Percentiles rank a stretch among this genome's conserved stretches.
These are phyloP conservation scores for Caenorhabditis sp. DNA, from an alignment of 2,888 invertebrate species.

Conservation along the genomic window DNA sequence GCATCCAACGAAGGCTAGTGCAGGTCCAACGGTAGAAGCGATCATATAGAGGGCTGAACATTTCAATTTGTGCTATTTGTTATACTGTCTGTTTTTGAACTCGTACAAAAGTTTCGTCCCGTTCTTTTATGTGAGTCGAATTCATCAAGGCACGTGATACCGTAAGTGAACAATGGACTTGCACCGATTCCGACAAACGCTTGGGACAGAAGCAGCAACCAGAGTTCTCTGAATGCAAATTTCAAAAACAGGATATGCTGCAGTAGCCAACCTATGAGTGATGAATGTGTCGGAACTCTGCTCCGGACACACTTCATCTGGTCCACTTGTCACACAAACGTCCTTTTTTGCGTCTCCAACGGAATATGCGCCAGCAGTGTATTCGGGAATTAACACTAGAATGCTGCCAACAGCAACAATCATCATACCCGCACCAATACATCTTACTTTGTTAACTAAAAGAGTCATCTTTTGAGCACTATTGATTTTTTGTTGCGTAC, in stretches of 20 bases:
- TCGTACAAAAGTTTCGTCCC: conserved; percentile 69
- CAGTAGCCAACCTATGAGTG: conserved; percentile 25
- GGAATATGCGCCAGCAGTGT: conserved; percentile 67
- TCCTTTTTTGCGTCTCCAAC: conserved; percentile 53
- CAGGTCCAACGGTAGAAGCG: conserved; percentile 90
- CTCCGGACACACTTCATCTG: conserved; percentile 30
- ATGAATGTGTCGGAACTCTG: conserved; percentile 25
- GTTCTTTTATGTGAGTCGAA: conserved; percentile 72
- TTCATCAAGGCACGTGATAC: conserved; percentile 73
- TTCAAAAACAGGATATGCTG: not conserved
- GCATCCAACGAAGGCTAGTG: conserved; percentile 90
- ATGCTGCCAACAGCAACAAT: conserved; percentile 70
- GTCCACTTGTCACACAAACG: conserved; percentile 32
- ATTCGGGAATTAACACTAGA: conserved; percentile 69
- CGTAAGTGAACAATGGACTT: conserved; percentile 73
- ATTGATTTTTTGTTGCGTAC: too few species aligned
- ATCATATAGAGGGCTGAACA: conserved; percentile 89
- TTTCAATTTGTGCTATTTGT: not conserved
- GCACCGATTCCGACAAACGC: conserved; percentile 73
- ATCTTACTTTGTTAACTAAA: conserved; percentile 72
- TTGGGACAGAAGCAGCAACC: conserved; percentile 68
- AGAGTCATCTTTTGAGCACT: not conserved
- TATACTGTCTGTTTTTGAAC: not conserved
- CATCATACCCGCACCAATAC: conserved; percentile 72
- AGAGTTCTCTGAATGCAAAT: conserved; percentile 55